Evolutionary conservation across 2,113 vertebrate genomes (phyloP).

Genomic region (Mormyrus iriodes): DNA sequence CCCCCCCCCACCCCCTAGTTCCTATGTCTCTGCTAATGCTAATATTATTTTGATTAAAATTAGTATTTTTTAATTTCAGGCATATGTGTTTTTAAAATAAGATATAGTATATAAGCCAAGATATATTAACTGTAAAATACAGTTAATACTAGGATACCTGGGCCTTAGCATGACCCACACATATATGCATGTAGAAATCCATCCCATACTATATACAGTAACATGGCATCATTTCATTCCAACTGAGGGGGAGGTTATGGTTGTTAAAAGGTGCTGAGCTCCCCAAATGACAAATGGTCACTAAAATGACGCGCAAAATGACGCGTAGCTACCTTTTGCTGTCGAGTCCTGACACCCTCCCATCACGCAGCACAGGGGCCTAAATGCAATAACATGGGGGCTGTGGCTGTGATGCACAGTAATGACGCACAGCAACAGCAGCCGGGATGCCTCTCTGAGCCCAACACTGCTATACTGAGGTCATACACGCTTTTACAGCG

Average conservation of each 20-base stretch:
- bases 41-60: background rate
- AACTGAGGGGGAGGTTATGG: background rate
- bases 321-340: background rate
- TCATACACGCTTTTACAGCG: background rate
- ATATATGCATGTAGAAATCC: background rate
- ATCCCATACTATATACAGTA: background rate
- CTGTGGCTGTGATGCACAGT: background rate
- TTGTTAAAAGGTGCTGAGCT: background rate
- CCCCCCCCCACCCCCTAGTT: background rate
- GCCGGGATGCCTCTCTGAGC: background rate
- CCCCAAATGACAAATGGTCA: background rate
- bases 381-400: background rate
- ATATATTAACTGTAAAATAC: background rate
- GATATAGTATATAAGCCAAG: background rate
- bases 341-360: background rate
- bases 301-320: background rate
- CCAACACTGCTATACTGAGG: background rate
- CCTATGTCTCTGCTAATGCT: background rate
- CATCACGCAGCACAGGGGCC: background rate
- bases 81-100: background rate
- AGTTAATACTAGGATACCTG: background rate
- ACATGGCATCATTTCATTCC: background rate
- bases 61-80: background rate
- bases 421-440: constrained; percentile 21
- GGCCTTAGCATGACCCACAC: background rate